Evolutionary conservation across 2,113 vertebrate genomes (phyloP).

Genomic region (Pluvialis apricaria): DNA sequence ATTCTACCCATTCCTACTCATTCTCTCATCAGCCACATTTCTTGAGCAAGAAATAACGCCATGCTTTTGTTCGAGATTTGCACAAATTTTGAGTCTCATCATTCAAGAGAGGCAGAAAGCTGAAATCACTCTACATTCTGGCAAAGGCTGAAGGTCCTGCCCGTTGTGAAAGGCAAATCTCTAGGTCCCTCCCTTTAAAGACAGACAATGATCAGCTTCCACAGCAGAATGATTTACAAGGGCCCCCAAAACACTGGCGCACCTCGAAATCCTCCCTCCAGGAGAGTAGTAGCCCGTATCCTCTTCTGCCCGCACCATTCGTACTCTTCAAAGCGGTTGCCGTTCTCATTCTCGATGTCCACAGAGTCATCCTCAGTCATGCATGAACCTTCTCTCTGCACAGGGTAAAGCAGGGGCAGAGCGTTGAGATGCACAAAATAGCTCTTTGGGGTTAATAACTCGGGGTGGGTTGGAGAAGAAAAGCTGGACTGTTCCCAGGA

Average conservation of each 20-base stretch:
- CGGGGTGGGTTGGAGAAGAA: neutral
- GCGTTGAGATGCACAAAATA: neutral
- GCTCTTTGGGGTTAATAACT: neutral
- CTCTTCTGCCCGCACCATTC: slow-evolving; percentile 99
- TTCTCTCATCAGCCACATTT: neutral
- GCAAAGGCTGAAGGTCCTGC: neutral
- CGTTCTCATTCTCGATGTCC: slow-evolving; percentile 93
- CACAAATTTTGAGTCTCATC: neutral
- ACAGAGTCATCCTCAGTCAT: slow-evolving; percentile 92
- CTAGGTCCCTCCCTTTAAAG: neutral
- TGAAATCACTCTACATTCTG: neutral
- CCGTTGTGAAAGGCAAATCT: neutral
- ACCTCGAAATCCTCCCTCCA: slow-evolving; percentile 99
- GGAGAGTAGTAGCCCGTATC: slow-evolving; percentile 93
- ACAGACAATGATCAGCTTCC: neutral
- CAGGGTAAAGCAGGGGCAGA: slow-evolving; percentile 55
- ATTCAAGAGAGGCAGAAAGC: neutral
- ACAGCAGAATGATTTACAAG: neutral
- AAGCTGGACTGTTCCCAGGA: neutral
- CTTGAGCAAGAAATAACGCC: neutral
- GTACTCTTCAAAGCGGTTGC: slow-evolving; percentile 95
- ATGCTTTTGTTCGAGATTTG: neutral
- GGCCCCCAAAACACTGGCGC: neutral
- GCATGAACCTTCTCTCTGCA: slow-evolving; percentile 92
- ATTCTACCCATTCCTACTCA: neutral